Base-by-base conservation (phyloP, 2,113 vertebrate genomes). In the Tauraco erythrolophus region DNA sequence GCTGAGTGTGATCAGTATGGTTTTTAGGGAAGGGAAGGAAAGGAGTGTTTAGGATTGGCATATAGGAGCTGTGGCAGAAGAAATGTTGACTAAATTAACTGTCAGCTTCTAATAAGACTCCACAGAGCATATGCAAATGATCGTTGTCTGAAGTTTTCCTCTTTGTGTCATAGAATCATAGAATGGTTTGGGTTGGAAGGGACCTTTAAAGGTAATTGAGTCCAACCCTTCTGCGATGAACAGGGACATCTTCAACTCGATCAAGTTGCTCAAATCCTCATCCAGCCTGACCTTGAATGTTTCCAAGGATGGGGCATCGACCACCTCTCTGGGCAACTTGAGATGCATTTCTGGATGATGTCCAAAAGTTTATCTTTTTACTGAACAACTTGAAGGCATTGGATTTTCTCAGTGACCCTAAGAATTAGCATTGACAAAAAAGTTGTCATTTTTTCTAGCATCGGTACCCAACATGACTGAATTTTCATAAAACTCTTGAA, bases 1-100 rank as follows among this genome's bases (percentile, higher is more conserved):
- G 28, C 72, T 79, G 91, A 95, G 92, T 84, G 80, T 92, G 88
- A 90, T 94, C 91, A 81, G 64, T 50, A 35, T 92, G 51, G 68
- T 91, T 92, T 69, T 64, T 45, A 81, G 74, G 33, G 22, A 43
- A 43, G 41, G 41, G 41, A 60, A 75, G 51, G 48, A 66, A 60
- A 66, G 48, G 45, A 61, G 65, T 82, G 88, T 89, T 93, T 50
- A 82, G 77, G 37, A 31, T 85, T 96, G 92, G 77, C 87, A 89
- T 61, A 25, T 48, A 53, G 77, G 77, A 82, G 45, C 80, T 82
- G 48, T 71, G 57, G 57, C 66, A 85, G 60, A 82, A 75, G 61
- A 87, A 84, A 28, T 37, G 72, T 60, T 94, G 87, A 62, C 64
- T 89, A 31, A 88, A 89, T 94, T 86, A 78, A 86, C 77, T 53